Conservation (phyloP, 2,797 vertebrate species). For the Gallinago solitaria region DNA sequence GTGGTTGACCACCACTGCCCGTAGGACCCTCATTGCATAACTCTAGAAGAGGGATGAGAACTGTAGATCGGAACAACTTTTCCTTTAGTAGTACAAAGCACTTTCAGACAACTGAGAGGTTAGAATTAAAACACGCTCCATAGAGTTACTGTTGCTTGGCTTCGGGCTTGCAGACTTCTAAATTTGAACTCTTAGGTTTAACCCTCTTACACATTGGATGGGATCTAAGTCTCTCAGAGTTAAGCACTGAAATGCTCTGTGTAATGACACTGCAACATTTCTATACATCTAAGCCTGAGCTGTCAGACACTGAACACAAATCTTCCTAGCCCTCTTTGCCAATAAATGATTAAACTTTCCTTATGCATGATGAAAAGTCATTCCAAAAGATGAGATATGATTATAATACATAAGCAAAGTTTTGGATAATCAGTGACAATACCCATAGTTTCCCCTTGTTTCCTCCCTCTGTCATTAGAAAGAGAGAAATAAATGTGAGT, state of each 20-base stretch:
- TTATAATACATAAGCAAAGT: neutral
- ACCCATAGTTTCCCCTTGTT: neutral
- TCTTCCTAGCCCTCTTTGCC: neutral
- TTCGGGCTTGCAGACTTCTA: neutral
- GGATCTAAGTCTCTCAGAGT: neutral
- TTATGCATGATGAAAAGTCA: neutral
- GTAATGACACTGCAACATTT: neutral
- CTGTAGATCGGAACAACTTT: neutral
- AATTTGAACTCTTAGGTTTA: neutral
- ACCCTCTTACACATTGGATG: neutral
- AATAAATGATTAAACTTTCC: neutral
- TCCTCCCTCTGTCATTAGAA: neutral
- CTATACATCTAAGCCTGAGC: neutral
- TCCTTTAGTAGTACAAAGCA: neutral
- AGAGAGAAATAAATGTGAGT: neutral
- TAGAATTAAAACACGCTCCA: neutral
- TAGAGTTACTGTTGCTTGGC: neutral
- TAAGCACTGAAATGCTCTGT: neutral
- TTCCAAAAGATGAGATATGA: neutral
- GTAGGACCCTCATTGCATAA: neutral
- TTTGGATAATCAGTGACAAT: neutral
- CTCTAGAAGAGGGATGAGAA: neutral
- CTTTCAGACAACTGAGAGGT: neutral
- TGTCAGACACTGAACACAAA: neutral
- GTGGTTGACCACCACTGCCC: neutral